Base-by-base conservation (phyloP, 2,113 vertebrate species). In the Stegastes partitus region DNA sequence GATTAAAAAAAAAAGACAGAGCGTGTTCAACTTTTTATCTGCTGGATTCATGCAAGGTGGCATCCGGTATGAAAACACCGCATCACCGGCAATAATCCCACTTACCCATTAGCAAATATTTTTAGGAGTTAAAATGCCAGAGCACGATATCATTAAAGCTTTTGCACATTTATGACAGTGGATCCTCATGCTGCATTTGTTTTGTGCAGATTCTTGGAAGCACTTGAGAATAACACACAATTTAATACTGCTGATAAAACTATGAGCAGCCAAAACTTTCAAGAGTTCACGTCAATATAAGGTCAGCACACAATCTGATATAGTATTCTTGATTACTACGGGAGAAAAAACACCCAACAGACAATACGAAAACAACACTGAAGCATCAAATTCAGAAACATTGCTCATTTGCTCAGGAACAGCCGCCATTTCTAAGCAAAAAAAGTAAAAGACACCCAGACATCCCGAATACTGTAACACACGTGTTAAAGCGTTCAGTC, bases 21-120 rank as follows among this genome's bases (percentile, higher is more conserved):
- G n/a, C n/a, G 28, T 39, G 2, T 39, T 5, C 7, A 9, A 21
- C 12, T 44, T 59, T 51, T 67, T 49, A 66, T 66, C 68, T 74
- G 34, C n/a, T 22, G 26, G 54, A 57, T 49, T 5, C 19, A 26
- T 26, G 53, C 18, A 55, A 10, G 37, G 37, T 39, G 11, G 37
- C 2, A 34, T 34, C 31, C 31, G 8, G 31, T 34, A 34, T 34
- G n/a, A n/a, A n/a, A 34, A 34, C 31, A 34, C 31, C 8, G n/a
- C 62, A 44, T 23, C 37, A 25, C 54, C 26, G 39, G n/a, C 42
- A 25, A 15, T 26, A 39, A 67, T 49, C 31, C 58, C 22, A 31
- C 12, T 22, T 62, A 22, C 18, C 4, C 34, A 53, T 53, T 53
- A 62, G 21, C 71, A 31, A 22, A 54, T 58, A 75, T 62, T 69